Percentiles rank a stretch among this genome's conserved stretches.
These are phyloP conservation scores for Momotus momota DNA, from an alignment of 2,797 vertebrate species.

Conservation along the genomic window DNA sequence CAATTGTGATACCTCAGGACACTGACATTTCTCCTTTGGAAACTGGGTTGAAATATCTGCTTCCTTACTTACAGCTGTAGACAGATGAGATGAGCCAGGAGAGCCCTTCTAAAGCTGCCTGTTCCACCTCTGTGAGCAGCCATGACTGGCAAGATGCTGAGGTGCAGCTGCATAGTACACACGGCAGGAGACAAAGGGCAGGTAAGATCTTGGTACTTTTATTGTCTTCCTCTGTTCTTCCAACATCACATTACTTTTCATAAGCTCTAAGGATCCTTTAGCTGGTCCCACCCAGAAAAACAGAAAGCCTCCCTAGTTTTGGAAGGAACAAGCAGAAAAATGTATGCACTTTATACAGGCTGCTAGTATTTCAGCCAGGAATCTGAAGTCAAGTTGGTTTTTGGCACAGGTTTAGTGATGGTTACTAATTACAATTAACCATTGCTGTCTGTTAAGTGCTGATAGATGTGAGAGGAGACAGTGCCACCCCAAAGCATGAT, in stretches of 20 bases:
- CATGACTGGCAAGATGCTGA: neutral
- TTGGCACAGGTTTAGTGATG: neutral
- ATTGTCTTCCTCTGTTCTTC: neutral
- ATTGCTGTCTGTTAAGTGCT: neutral
- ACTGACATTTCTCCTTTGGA: neutral
- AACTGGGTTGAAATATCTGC: neutral
- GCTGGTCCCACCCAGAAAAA: neutral
- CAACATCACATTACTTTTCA: neutral
- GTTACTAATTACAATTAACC: neutral
- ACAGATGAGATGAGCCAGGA: neutral
- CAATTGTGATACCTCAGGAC: neutral
- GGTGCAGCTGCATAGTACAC: fast-evolving
- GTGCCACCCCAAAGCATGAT: neutral
- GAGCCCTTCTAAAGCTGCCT: neutral
- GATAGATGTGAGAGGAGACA: neutral
- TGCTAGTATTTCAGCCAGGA: neutral
- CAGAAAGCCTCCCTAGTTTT: fast-evolving
- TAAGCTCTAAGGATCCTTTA: neutral
- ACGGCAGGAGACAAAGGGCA: neutral
- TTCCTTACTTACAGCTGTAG: neutral
- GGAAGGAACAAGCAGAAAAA: neutral
- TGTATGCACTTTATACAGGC: neutral
- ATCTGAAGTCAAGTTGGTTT: neutral
- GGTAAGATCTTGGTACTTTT: neutral
- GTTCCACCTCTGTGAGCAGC: neutral